Evolutionary conservation across 2,888 invertebrate species (phyloP).

Genomic region (Papilio demoleus): DNA sequence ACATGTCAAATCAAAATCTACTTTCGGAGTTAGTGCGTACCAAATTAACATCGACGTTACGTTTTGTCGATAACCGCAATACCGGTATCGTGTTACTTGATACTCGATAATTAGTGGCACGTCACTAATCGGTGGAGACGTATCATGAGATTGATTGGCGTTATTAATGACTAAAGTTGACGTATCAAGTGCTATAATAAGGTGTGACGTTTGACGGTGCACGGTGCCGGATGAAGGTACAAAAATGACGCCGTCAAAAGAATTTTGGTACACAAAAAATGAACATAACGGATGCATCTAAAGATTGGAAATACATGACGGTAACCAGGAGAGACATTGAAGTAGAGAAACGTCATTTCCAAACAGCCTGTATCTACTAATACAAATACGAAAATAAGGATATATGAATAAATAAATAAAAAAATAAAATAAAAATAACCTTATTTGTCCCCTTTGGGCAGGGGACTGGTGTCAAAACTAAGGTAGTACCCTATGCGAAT

Average conservation of each 20-base stretch:
- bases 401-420: no score
- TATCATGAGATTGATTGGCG: constrained; percentile 75
- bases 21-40: constrained; percentile 48
- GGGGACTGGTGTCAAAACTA: no score
- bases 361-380: no score
- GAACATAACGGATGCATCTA: constrained; percentile 20
- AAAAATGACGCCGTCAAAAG: constrained; percentile 25
- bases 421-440: no score
- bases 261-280: not conserved
- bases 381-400: no score
- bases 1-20: constrained; percentile 33
- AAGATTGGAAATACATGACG: not conserved
- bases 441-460: no score
- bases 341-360: no score
- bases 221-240: constrained; percentile 22
- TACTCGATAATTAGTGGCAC: constrained; percentile 66
- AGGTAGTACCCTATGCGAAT: no score
- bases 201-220: constrained; percentile 56
- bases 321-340: no score
- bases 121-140: constrained; percentile 73
- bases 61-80: constrained; percentile 73
- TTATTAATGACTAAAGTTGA: constrained; percentile 61
- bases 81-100: constrained; percentile 61
- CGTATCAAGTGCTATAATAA: constrained; percentile 64
- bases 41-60: constrained; percentile 63